Evolutionary conservation across 1,140 invertebrate species (phyloP).

Genomic region (Leptinotarsa undecemlineata): DNA sequence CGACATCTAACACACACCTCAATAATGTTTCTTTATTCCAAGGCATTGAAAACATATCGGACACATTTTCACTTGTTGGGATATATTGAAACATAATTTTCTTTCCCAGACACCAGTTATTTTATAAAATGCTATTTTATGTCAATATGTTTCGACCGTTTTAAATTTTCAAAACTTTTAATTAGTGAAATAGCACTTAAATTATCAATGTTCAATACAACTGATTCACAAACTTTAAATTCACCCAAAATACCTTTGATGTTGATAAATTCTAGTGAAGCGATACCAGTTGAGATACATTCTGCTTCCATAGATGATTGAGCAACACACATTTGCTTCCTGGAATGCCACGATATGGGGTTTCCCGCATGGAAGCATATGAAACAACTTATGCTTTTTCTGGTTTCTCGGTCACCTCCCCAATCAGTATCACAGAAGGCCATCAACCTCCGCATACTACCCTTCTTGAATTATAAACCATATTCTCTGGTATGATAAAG

Average conservation of each 20-base stretch:
- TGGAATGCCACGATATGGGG: too few species aligned
- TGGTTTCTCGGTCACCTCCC: too few species aligned
- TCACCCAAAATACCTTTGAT: too few species aligned
- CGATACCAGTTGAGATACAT: too few species aligned
- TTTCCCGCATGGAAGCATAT: too few species aligned
- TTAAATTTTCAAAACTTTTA: constrained; percentile 19
- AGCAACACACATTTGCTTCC: too few species aligned
- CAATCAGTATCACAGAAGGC: constrained; percentile 14
- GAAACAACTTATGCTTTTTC: too few species aligned
- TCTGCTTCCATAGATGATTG: too few species aligned
- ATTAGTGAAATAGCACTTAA: constrained; percentile 11
- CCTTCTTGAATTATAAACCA: neutral
- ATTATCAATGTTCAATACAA: constrained; percentile 24
- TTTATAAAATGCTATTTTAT: constrained; percentile 26
- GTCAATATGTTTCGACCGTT: constrained; percentile 23
- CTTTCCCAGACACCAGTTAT: neutral
- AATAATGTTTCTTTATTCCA: too few species aligned
- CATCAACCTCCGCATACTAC: neutral
- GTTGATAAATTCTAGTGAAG: too few species aligned
- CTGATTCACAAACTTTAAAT: neutral
- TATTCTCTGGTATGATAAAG: neutral
- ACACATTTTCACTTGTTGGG: constrained; percentile 3
- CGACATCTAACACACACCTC: too few species aligned
- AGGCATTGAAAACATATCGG: too few species aligned
- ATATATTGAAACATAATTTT: constrained; percentile 17